Evolutionary conservation across 37 sponge, comb jelly and placozoan species (phyloP).

Genomic region (Bolinopsis microptera): DNA sequence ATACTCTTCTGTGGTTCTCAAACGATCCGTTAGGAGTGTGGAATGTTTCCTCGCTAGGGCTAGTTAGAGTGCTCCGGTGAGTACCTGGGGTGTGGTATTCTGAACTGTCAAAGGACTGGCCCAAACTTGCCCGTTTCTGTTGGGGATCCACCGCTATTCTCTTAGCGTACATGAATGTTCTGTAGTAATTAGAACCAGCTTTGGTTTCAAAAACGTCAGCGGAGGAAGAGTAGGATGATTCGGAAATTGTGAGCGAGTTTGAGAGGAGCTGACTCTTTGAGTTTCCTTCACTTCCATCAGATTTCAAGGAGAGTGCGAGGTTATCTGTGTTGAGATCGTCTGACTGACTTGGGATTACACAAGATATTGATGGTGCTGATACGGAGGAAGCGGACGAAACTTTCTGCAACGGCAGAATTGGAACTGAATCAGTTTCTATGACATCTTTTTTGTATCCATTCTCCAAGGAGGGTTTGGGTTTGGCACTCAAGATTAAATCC

Average conservation of each 20-base stretch:
- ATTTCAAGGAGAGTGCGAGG: not conserved
- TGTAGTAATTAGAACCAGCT: not conserved
- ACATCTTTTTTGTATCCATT: not conserved
- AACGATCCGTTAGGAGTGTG: constrained; percentile 3
- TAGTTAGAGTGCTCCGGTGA: not conserved
- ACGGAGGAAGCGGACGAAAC: not conserved
- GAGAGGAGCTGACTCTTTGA: not conserved
- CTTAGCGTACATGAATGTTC: constrained; percentile 52
- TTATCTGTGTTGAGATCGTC: not conserved
- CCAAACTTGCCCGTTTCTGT: not conserved
- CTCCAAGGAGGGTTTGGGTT: not conserved
- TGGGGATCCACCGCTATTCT: not conserved
- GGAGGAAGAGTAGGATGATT: not conserved
- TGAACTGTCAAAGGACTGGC: not conserved
- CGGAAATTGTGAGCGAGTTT: not conserved
- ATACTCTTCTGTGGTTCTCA: not conserved
- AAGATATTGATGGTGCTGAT: not conserved
- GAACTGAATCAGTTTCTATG: not conserved
- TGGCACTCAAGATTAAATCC: not conserved
- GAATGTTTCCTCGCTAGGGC: not conserved
- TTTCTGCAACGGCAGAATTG: not conserved
- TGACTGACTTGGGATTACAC: not conserved
- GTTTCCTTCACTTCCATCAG: not conserved
- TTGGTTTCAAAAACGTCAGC: not conserved
- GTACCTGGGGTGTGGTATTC: not conserved